phyloP scores from a whole-genome alignment of 2,113 vertebrate genomes.

The Siniperca chuatsi region DNA sequence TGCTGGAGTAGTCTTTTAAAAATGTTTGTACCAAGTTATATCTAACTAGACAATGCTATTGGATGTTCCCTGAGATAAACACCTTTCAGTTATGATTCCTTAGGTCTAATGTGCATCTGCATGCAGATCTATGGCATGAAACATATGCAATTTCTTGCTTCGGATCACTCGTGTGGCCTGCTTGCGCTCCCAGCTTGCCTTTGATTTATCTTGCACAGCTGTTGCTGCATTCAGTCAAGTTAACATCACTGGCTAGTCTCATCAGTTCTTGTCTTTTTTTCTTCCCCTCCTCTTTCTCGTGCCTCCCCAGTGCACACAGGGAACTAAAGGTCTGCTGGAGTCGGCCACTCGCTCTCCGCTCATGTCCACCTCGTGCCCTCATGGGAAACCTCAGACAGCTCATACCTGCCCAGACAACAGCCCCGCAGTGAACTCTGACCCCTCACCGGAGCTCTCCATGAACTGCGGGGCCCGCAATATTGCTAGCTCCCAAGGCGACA shows the following conservation, averaged over 20 bases:
- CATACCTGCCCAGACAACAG: slow-evolving; percentile 46
- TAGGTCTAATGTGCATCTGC: background rate
- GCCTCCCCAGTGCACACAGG: slow-evolving; percentile 71
- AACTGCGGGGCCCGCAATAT: slow-evolving; percentile 21
- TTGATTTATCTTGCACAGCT: slow-evolving; percentile 17
- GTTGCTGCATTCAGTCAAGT: background rate
- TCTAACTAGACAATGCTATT: background rate
- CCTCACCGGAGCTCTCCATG: slow-evolving; percentile 30
- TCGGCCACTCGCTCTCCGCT: slow-evolving; percentile 71
- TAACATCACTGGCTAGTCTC: slow-evolving; percentile 21
- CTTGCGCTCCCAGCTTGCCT: slow-evolving; percentile 9
- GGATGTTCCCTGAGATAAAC: background rate
- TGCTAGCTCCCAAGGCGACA: background rate
- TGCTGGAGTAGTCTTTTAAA: background rate
- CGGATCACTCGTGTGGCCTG: background rate
- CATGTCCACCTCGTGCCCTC: slow-evolving; percentile 73
- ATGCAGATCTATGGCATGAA: slow-evolving; percentile 25
- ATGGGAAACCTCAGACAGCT: slow-evolving; percentile 69
- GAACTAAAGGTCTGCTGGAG: slow-evolving; percentile 78
- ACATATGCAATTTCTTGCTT: slow-evolving; percentile 8
- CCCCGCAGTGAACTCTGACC: slow-evolving; percentile 48
- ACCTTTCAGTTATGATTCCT: background rate
- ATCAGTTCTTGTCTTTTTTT: slow-evolving; percentile 7
- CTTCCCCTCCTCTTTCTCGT: background rate
- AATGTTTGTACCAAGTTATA: background rate